phyloP scores from a whole-genome alignment of 1,140 invertebrate genomes.

The Hermatobates lingyangjiaoensis region DNA sequence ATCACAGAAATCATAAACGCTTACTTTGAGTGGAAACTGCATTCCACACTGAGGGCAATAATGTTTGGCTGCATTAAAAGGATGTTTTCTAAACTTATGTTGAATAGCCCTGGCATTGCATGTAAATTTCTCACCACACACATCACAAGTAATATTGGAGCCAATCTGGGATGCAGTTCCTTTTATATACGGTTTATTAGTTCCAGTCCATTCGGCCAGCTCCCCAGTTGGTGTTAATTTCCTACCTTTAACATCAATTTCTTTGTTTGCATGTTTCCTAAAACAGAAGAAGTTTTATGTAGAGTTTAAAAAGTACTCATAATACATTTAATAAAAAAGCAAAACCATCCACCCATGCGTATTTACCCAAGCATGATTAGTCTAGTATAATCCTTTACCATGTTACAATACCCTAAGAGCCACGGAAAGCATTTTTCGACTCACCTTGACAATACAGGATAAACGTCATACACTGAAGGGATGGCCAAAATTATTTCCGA shows the following conservation, averaged over 20 bases:
- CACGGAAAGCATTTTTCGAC: too few relatives aligned
- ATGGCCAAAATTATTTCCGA: too few relatives aligned
- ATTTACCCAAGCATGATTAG: too few relatives aligned
- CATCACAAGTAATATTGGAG: constrained; percentile 28
- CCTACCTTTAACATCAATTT: constrained; percentile 27
- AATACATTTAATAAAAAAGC: too few relatives aligned
- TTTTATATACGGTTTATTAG: constrained; percentile 12
- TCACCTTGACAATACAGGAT: too few relatives aligned
- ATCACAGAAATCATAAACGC: too few relatives aligned
- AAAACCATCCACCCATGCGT: too few relatives aligned
- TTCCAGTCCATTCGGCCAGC: constrained; percentile 14
- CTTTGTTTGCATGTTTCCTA: constrained; percentile 32
- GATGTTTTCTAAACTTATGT: constrained; percentile 44
- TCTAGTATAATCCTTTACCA: too few relatives aligned
- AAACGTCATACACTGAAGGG: too few relatives aligned
- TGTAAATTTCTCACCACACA: constrained; percentile 35
- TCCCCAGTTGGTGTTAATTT: constrained; percentile 17
- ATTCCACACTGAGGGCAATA: constrained; percentile 46
- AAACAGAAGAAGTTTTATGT: constrained; percentile 9
- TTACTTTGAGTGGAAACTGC: constrained; percentile 45
- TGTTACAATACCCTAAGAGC: too few relatives aligned
- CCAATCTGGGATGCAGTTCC: constrained; percentile 15
- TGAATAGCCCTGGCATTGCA: constrained; percentile 39
- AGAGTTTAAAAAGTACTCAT: not conserved
- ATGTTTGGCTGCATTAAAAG: constrained; percentile 36